Evolutionary conservation across 2,797 vertebrate genomes (phyloP).

Genomic region (Chelonia mydas): DNA sequence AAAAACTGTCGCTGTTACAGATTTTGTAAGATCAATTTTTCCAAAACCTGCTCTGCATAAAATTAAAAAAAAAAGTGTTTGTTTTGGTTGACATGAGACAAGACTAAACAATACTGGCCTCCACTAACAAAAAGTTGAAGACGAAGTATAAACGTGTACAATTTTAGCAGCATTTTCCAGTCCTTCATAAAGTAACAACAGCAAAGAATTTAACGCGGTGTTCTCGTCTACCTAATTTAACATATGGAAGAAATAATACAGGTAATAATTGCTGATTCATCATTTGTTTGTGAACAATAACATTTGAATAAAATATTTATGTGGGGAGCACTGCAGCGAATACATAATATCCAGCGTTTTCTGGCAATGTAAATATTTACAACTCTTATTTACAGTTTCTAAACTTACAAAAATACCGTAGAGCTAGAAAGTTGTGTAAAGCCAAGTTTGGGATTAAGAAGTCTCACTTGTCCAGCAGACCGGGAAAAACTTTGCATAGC

Average conservation of each 20-base stretch:
- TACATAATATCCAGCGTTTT: conserved; percentile 46
- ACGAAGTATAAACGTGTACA: conserved; percentile 58
- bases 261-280: background rate
- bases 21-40: conserved; percentile 59
- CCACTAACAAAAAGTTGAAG: background rate
- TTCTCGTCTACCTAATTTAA: conserved; percentile 53
- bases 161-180: conserved; percentile 79
- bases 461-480: conserved; percentile 37
- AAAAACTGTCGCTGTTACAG: conserved; percentile 38
- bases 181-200: conserved; percentile 74
- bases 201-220: conserved; percentile 60
- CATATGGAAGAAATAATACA: conserved; percentile 18
- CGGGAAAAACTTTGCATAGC: conserved; percentile 53
- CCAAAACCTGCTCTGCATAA: conserved; percentile 53
- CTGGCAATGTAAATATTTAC: conserved; percentile 61
- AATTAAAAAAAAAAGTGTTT: conserved; percentile 33
- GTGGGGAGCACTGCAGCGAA: conserved; percentile 23
- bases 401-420: background rate
- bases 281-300: conserved; percentile 28
- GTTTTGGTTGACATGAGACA: conserved; percentile 47
- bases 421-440: conserved; percentile 61
- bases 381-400: conserved; percentile 57
- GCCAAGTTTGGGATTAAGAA: conserved; percentile 48
- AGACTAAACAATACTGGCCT: background rate
- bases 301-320: conserved; percentile 33